Evolutionary conservation across 2,888 invertebrate genomes (phyloP).

Genomic region (Cephus pulcher): DNA sequence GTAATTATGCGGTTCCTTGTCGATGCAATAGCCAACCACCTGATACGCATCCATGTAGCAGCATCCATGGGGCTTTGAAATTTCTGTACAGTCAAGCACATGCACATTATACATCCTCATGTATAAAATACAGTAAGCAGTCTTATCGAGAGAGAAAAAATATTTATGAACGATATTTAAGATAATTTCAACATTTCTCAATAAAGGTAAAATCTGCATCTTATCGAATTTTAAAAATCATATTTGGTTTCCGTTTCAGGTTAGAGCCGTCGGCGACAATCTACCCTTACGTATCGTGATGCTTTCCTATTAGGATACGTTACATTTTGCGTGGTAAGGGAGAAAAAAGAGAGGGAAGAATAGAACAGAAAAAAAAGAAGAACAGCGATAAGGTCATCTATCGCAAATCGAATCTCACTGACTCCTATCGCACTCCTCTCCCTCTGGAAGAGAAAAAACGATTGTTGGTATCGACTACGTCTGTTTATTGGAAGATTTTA

Average conservation of each 20-base stretch:
- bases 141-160: not conserved
- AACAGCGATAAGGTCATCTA: not conserved
- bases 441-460: not conserved
- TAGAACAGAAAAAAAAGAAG: constrained; percentile 8
- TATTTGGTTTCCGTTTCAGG: not conserved
- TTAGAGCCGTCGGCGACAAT: not conserved
- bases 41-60: not conserved
- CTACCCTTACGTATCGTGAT: not conserved
- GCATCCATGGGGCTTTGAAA: not conserved
- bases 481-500: not conserved
- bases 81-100: not conserved
- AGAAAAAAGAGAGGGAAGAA: constrained; percentile 12
- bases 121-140: not conserved
- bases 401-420: not conserved
- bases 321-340: constrained; percentile 5
- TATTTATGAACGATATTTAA: not conserved
- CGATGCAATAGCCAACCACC: not conserved
- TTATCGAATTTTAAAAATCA: not conserved
- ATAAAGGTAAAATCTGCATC: not conserved
- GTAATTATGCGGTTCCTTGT: not conserved
- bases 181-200: not conserved
- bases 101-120: not conserved
- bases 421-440: not conserved
- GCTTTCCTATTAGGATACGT: constrained; percentile 9
- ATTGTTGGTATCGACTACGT: not conserved